phyloP scores from a whole-genome alignment of 1,140 invertebrate genomes.

The Temnothorax longispinosus region DNA sequence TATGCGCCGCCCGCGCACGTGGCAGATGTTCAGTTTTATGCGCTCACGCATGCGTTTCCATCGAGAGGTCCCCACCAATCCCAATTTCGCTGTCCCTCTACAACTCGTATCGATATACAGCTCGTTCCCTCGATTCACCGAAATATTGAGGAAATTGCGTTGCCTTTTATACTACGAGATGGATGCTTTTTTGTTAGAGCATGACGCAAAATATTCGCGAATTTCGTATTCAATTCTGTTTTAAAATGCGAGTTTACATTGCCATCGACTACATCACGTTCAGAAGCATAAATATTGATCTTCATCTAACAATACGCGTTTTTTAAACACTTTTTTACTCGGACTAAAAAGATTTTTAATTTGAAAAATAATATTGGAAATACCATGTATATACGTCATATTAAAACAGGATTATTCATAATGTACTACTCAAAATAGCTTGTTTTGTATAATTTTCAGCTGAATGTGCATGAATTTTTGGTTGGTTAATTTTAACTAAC shows the following conservation, averaged over 20 bases:
- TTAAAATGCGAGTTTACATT: neutral
- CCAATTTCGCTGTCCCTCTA: constrained; percentile 37
- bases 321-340: neutral
- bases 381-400: neutral
- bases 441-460: neutral
- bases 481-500: neutral
- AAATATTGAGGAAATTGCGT: constrained; percentile 25
- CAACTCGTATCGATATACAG: constrained; percentile 19
- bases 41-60: constrained; percentile 75
- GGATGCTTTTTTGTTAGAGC: neutral
- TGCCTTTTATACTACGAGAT: neutral
- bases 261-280: neutral
- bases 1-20: constrained; percentile 79
- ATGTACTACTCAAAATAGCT: neutral
- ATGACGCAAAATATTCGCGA: constrained; percentile 10
- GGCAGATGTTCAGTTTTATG: constrained; percentile 79
- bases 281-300: neutral
- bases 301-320: neutral
- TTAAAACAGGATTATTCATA: neutral
- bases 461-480: neutral
- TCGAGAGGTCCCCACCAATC: constrained; percentile 45
- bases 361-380: neutral
- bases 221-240: neutral
- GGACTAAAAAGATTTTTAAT: neutral
- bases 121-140: neutral